A percentile compares a stretch with the other conserved stretches of the same genome.
These are phyloP conservation scores for Epinotia nisella DNA, from an alignment of 2,888 invertebrate genomes.

Conservation along the genomic window DNA sequence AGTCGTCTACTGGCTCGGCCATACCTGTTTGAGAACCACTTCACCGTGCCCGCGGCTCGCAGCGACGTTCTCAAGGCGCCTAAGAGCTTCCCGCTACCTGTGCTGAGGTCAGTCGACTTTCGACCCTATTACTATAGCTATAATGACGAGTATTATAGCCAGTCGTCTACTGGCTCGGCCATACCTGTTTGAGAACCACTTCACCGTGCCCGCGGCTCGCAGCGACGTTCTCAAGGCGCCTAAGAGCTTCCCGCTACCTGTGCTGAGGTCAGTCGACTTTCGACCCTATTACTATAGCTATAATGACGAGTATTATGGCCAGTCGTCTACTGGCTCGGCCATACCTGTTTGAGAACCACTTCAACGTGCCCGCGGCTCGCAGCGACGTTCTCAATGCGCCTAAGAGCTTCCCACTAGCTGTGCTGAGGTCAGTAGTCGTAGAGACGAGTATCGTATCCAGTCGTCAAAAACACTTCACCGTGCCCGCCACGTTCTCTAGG, in stretches of 20 bases:
- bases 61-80: constrained; percentile 89
- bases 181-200: constrained; percentile 93
- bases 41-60: constrained; percentile 88
- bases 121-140: background rate
- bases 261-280: constrained; percentile 81
- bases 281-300: background rate
- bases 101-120: constrained; percentile 82
- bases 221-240: constrained; percentile 94
- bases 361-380: constrained; percentile 84
- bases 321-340: constrained; percentile 88
- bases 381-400: constrained; percentile 15
- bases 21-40: constrained; percentile 93
- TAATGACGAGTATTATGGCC: constrained; percentile 93
- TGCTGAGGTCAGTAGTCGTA: too few species aligned
- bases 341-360: too few species aligned
- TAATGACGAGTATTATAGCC: constrained; percentile 93
- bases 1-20: constrained; percentile 87
- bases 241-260: constrained; percentile 91
- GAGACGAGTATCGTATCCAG: constrained; percentile 85
- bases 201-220: constrained; percentile 90
- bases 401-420: constrained; percentile 52
- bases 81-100: constrained; percentile 91
- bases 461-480: constrained; percentile 89
- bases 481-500: constrained; percentile 92
- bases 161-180: constrained; percentile 87